Conservation (phyloP, 2,113 vertebrate species). For the Tonatia bakeri region DNA sequence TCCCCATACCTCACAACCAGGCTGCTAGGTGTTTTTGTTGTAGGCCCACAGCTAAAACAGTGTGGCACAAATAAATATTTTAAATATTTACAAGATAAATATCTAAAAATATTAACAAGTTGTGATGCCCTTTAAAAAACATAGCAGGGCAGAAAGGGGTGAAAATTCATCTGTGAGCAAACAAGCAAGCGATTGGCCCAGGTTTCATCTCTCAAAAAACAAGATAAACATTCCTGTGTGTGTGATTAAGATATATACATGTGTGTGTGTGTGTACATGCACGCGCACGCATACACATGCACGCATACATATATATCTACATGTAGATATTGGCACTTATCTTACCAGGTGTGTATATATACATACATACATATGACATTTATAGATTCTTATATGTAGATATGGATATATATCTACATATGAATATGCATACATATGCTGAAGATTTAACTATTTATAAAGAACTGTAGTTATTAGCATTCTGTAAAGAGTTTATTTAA, state of each 20-base stretch:
- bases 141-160: not conserved
- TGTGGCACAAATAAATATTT: not conserved
- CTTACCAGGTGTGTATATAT: not conserved
- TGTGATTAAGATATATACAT: not conserved
- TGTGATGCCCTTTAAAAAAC: not conserved
- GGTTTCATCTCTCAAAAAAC: not conserved
- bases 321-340: not conserved
- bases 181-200: not conserved
- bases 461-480: not conserved
- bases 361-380: not conserved
- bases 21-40: not conserved
- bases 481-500: slow-evolving; percentile 37
- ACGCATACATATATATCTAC: not conserved
- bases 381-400: not conserved
- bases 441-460: slow-evolving; percentile 5
- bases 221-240: not conserved
- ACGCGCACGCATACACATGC: too few relatives aligned
- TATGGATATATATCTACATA: not conserved
- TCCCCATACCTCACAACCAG: not conserved
- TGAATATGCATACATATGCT: not conserved
- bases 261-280: too few relatives aligned
- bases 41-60: not conserved
- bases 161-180: not conserved
- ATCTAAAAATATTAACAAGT: not conserved
- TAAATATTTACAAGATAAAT: not conserved